Evolutionary conservation across 2,113 vertebrate species (phyloP).

Genomic region (Paratilapia polleni): DNA sequence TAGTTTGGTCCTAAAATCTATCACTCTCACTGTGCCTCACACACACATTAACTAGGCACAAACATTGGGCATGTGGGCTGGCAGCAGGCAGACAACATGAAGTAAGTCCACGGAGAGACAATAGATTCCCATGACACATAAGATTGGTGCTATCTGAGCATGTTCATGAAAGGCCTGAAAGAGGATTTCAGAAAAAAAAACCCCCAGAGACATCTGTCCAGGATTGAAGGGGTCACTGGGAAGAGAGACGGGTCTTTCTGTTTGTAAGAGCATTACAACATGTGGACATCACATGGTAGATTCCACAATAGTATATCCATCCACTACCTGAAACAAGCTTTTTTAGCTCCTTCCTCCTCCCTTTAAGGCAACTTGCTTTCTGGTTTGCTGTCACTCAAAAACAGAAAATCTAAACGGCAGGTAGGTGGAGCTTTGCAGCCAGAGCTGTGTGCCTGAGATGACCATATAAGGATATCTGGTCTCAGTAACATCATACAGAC

Average conservation of each 20-base stretch:
- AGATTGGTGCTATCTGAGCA: constrained; percentile 6
- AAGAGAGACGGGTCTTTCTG: constrained; percentile 52
- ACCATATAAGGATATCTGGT: neutral
- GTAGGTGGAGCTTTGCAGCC: neutral
- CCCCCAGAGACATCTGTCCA: constrained; percentile 38
- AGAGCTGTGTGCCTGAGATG: neutral
- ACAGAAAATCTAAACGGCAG: neutral
- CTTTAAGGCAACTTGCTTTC: neutral
- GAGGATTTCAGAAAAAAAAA: neutral
- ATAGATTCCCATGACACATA: constrained; percentile 41
- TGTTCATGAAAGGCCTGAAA: constrained; percentile 16
- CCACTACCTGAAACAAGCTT: neutral
- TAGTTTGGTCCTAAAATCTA: neutral
- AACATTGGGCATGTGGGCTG: constrained; percentile 51
- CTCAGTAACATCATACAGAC: neutral
- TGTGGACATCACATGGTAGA: constrained; percentile 49
- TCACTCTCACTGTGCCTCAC: neutral
- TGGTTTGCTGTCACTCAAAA: neutral
- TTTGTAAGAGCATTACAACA: constrained; percentile 31
- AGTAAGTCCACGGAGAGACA: constrained; percentile 44
- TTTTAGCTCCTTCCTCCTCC: neutral
- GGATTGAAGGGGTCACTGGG: constrained; percentile 51
- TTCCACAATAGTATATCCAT: neutral
- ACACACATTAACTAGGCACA: neutral
- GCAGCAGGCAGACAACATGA: constrained; percentile 46